Base-by-base conservation (phyloP, 2,797 vertebrate species). In the Crocidura indochinensis region DNA sequence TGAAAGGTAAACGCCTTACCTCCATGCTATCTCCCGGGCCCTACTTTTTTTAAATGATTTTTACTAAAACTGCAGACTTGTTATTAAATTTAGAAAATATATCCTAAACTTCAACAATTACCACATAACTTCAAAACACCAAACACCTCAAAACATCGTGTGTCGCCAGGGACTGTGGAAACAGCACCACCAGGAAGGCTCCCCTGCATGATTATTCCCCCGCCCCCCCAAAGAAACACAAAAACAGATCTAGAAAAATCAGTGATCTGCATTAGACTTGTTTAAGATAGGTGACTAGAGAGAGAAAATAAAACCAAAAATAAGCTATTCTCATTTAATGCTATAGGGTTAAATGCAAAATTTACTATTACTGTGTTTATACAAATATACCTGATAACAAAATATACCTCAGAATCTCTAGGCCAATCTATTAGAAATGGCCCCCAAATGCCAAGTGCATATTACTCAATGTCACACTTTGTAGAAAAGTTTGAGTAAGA, bases 21-120 rank as follows among this genome's bases (percentile, higher is more conserved):
- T n/a, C n/a, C n/a, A n/a, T n/a, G n/a, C n/a, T n/a, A n/a, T n/a
- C n/a, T n/a, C n/a, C n/a, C n/a, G n/a, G n/a, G n/a, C n/a, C n/a
- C n/a, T 38, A 38, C 38, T 38, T 38, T 38, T 90, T 87, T 44
- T n/a, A 60, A 27, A 91, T 64, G 11, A 31, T 29, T 87, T 91
- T 69, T 88, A 6, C 84, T 62, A 86, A 44, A 71, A 8, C 69
- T 46, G 78, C 20, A 92, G 17, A 84, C 64, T 73, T 76, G 38
- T 20, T 84, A 68, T 0, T 79, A 84, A 47, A 91, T 87, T 83
- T 75, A 65, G 44, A 24, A 73, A 29, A 71, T 78, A 71, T 22
- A 87, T 47, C 20, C 53, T 88, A 89, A 82, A 75, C 4, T 79
- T 91, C 60, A 95, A 78, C 24, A 86, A 86, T 31, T 62, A 87